These are phyloP conservation scores for Encarsia formosa DNA, from an alignment of 2,888 invertebrate genomes.

Conservation along the genomic window DNA sequence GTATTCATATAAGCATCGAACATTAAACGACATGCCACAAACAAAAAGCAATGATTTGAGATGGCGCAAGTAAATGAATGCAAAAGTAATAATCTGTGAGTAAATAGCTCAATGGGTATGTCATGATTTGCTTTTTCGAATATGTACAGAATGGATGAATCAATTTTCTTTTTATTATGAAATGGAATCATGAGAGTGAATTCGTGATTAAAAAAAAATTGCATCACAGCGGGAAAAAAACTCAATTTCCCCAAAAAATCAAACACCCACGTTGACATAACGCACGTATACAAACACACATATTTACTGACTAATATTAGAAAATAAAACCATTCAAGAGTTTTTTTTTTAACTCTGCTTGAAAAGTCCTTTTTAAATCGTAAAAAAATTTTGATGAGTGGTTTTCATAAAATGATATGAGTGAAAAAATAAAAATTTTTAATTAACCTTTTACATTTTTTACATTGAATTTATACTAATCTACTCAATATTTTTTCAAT, in stretches of 20 bases:
- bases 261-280: slow-evolving; percentile 18
- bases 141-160: slow-evolving; percentile 21
- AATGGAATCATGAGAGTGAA: neutral
- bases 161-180: slow-evolving; percentile 8
- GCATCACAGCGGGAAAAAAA: slow-evolving; percentile 32
- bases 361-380: too few relatives aligned
- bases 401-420: too few relatives aligned
- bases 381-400: too few relatives aligned
- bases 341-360: slow-evolving; percentile 5
- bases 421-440: too few relatives aligned
- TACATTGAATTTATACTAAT: too few relatives aligned
- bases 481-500: too few relatives aligned
- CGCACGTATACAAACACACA: slow-evolving; percentile 25
- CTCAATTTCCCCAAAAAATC: slow-evolving; percentile 39
- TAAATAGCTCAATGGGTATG: slow-evolving; percentile 5
- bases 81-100: too few relatives aligned
- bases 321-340: slow-evolving; percentile 26
- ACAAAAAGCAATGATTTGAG: too few relatives aligned
- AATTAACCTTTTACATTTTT: too few relatives aligned
- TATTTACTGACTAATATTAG: slow-evolving; percentile 27
- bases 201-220: slow-evolving; percentile 14
- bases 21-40: too few relatives aligned
- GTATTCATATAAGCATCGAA: too few relatives aligned
- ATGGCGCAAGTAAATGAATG: too few relatives aligned
- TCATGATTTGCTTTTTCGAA: neutral